Evolutionary conservation across 2,888 invertebrate genomes (phyloP).

Genomic region (Tanypteryx hageni): DNA sequence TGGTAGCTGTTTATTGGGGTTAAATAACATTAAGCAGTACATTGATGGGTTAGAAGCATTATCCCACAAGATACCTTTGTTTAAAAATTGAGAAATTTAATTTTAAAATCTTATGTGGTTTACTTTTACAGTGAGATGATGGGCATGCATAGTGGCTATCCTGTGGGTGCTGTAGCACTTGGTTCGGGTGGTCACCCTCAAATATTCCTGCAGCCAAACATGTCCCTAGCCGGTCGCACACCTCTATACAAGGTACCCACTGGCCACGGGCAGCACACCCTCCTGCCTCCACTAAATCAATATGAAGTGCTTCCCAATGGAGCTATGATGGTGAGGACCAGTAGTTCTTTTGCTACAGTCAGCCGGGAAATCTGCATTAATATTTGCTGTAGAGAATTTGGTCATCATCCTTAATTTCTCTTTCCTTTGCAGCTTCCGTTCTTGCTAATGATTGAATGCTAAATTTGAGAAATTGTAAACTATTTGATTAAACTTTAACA

Average conservation of each 20-base stretch:
- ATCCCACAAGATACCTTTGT: no score
- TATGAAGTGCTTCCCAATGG: constrained; percentile 63
- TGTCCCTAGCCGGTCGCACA: constrained; percentile 71
- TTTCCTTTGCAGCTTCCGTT: no score
- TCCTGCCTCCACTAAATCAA: constrained; percentile 73
- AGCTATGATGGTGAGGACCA: constrained; percentile 45
- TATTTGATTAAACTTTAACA: no score
- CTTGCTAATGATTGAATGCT: no score
- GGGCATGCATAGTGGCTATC: constrained; percentile 69
- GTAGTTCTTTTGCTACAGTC: no score
- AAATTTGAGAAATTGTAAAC: no score
- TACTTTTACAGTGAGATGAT: constrained; percentile 70
- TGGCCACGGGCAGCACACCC: constrained; percentile 71
- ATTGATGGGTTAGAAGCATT: no score
- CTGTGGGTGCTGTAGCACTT: constrained; percentile 73
- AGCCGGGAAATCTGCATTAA: no score
- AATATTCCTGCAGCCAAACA: constrained; percentile 79
- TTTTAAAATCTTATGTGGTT: no score
- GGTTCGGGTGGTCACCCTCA: constrained; percentile 81
- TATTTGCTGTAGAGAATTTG: no score
- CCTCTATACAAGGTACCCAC: constrained; percentile 75
- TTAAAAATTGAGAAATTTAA: no score
- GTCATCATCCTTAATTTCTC: no score
- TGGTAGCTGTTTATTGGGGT: not conserved
- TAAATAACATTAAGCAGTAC: not conserved